phyloP scores from a whole-genome alignment of 37 sponge, comb jelly and placozoan species.

The Beroe ovata region DNA sequence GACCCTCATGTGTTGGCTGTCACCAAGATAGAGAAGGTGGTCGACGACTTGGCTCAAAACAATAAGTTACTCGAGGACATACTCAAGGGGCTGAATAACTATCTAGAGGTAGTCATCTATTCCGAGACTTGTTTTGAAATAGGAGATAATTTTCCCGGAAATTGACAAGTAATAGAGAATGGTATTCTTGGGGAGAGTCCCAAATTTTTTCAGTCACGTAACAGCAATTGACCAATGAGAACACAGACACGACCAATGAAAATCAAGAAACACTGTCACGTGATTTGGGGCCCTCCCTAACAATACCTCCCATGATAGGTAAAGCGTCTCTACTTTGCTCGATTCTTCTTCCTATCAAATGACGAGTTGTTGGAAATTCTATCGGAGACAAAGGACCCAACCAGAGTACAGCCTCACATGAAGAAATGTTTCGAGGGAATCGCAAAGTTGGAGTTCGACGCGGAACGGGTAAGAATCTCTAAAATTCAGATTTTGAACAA shows the following conservation, averaged over 20 bases:
- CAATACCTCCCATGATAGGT: no score
- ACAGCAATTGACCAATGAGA: no score
- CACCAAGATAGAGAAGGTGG: slow-evolving; percentile 80
- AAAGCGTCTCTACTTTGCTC: slow-evolving; percentile 66
- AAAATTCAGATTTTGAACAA: no score
- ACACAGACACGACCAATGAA: no score
- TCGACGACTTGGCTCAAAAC: slow-evolving; percentile 72
- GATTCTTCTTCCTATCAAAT: slow-evolving; percentile 72
- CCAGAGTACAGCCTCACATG: slow-evolving; percentile 72
- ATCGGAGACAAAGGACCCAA: slow-evolving; percentile 71
- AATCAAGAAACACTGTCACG: no score
- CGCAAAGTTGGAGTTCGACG: slow-evolving; percentile 67
- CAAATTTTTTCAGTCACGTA: no score
- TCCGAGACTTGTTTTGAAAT: no score
- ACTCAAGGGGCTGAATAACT: slow-evolving; percentile 68
- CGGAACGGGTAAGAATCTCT: slow-evolving; percentile 25
- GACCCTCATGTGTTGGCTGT: slow-evolving; percentile 86
- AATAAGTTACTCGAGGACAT: slow-evolving; percentile 69
- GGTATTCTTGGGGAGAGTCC: no score
- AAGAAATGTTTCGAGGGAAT: slow-evolving; percentile 72
- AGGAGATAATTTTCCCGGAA: background rate
- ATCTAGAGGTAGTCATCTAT: slow-evolving; percentile 63
- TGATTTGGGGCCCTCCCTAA: background rate
- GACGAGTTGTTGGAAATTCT: slow-evolving; percentile 71
- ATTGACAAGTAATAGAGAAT: background rate